A percentile compares a stretch with the other conserved stretches of the same genome.
These are phyloP conservation scores for Adrianichthys oophorus DNA, from an alignment of 2,797 vertebrate genomes.

Conservation along the genomic window DNA sequence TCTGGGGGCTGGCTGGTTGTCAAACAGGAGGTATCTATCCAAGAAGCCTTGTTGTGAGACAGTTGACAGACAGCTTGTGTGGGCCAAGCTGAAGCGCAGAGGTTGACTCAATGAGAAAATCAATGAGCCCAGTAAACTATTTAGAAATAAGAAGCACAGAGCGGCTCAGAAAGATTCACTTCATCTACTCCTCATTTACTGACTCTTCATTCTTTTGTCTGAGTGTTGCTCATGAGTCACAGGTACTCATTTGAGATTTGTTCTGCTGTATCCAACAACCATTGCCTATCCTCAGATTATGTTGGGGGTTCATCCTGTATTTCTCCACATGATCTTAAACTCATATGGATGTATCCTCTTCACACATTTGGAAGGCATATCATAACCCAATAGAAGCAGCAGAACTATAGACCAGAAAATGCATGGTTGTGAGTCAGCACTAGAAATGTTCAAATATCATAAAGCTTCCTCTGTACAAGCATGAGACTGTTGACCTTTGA, in stretches of 20 bases:
- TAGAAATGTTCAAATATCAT: neutral
- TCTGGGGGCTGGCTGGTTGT: neutral
- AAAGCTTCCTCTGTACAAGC: neutral
- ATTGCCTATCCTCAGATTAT: no score
- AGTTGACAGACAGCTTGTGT: constrained; percentile 60
- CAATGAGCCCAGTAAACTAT: constrained; percentile 76
- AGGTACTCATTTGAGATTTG: no score
- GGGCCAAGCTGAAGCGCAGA: constrained; percentile 56
- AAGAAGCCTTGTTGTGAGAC: constrained; percentile 58
- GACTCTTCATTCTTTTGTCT: constrained; percentile 13
- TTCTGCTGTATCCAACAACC: no score
- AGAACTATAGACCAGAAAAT: neutral
- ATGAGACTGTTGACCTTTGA: no score
- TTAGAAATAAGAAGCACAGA: constrained; percentile 68
- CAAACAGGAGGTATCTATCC: constrained; percentile 53
- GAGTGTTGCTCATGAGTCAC: neutral
- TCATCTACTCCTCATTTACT: constrained; percentile 17
- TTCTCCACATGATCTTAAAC: no score
- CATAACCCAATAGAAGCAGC: no score
- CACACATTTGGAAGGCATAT: no score
- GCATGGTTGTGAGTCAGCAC: constrained; percentile 6
- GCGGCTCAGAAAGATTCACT: constrained; percentile 43
- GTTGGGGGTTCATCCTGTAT: no score
- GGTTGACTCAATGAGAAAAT: constrained; percentile 69
- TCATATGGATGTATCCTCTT: no score